A percentile compares a stretch with the other conserved stretches of the same genome.
Evolutionary conservation across 2,888 invertebrate genomes (phyloP).

Genomic region (Netelia fuscicornis): DNA sequence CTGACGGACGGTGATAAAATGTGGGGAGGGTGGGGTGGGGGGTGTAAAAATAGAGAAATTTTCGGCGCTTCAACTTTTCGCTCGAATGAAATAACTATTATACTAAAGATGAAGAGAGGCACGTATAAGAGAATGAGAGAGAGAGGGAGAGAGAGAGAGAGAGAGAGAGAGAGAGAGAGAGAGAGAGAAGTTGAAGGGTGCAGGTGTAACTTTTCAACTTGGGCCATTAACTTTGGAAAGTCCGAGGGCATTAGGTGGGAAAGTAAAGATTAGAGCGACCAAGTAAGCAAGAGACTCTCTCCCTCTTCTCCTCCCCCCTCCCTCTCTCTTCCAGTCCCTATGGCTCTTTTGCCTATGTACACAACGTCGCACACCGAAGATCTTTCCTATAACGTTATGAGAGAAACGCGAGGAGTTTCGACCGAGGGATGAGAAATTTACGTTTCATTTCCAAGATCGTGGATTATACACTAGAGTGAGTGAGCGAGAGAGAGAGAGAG

Average conservation of each 20-base stretch:
- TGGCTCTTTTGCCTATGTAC: constrained; percentile 20
- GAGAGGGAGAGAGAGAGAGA: background rate
- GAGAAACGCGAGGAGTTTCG: constrained; percentile 39
- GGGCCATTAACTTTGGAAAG: constrained; percentile 61
- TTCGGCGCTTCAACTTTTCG: constrained; percentile 37
- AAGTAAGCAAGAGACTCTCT: constrained; percentile 15
- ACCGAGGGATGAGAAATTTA: constrained; percentile 60
- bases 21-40: background rate
- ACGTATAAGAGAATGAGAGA: background rate
- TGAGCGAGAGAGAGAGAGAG: constrained; percentile 7
- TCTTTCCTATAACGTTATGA: constrained; percentile 37
- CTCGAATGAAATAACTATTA: constrained; percentile 51
- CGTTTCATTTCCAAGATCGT: constrained; percentile 65
- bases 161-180: constrained; percentile 15
- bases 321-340: too few relatives aligned
- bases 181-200: constrained; percentile 1
- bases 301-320: background rate
- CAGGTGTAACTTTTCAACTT: constrained; percentile 64
- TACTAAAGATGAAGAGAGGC: constrained; percentile 30
- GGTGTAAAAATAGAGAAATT: constrained; percentile 13
- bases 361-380: constrained; percentile 1
- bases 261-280: constrained; percentile 36
- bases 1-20: background rate
- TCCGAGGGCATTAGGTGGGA: constrained; percentile 2
- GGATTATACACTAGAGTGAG: constrained; percentile 54